phyloP scores from a whole-genome alignment of 1,140 invertebrate genomes.

The Polypedilum pembai region DNA sequence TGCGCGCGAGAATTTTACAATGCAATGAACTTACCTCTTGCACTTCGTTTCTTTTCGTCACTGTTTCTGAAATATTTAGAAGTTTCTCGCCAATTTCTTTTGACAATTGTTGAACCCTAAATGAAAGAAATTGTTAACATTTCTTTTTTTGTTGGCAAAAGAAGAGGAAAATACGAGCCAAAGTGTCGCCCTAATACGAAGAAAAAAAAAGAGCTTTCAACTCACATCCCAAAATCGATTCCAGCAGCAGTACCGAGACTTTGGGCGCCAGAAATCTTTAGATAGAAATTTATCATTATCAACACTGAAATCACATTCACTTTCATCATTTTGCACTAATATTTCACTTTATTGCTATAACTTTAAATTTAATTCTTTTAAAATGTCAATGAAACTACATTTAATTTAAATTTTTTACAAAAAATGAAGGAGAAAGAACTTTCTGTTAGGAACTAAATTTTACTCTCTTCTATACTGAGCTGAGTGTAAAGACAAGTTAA shows the following conservation, averaged over 20 bases:
- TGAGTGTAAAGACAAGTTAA: background rate
- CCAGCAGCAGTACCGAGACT: background rate
- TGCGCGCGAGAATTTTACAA: background rate
- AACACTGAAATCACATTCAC: constrained; percentile 17
- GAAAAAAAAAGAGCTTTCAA: background rate
- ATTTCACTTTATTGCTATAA: constrained; percentile 12
- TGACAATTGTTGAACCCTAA: constrained; percentile 5
- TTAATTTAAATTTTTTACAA: constrained; percentile 1
- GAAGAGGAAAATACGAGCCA: background rate
- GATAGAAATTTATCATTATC: constrained; percentile 14
- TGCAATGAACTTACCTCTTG: background rate
- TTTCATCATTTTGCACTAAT: constrained; percentile 12
- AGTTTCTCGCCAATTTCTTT: constrained; percentile 10
- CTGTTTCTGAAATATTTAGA: background rate
- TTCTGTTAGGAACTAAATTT: background rate
- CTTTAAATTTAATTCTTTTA: background rate
- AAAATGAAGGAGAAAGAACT: background rate
- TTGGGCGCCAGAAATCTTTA: constrained; percentile 9
- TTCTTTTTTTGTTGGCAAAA: background rate
- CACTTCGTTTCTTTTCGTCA: background rate
- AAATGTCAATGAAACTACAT: constrained; percentile 6
- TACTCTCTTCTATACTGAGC: background rate
- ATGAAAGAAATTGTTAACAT: background rate
- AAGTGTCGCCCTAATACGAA: too few species aligned
- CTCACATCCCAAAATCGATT: constrained; percentile 17